Percentiles rank a stretch among this genome's conserved stretches.
Evolutionary conservation across 2,797 vertebrate genomes (phyloP).

Genomic region (Parauchenoglanis ngamensis): DNA sequence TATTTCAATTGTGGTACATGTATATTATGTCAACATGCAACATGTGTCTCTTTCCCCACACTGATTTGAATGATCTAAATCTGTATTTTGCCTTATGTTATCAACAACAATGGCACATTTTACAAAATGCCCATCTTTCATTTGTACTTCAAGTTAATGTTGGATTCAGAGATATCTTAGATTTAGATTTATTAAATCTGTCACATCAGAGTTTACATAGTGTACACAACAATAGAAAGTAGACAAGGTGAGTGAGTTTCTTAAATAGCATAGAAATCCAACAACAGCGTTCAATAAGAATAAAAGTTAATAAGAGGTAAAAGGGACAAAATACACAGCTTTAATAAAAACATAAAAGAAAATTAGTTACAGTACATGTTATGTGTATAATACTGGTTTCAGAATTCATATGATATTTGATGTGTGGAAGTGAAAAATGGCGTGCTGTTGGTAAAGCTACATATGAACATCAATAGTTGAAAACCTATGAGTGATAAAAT

Average conservation of each 20-base stretch:
- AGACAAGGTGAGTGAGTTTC: background rate
- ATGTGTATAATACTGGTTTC: background rate
- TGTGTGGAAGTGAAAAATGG: background rate
- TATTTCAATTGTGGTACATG: background rate
- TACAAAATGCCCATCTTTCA: background rate
- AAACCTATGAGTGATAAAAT: background rate
- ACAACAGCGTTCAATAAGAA: background rate
- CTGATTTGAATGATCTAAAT: background rate
- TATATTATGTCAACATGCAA: background rate
- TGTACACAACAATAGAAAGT: background rate
- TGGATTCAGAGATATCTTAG: background rate
- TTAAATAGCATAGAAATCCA: background rate
- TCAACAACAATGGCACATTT: background rate
- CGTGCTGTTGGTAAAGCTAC: background rate
- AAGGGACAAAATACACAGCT: no score
- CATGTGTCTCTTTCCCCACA: background rate
- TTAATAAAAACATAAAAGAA: background rate
- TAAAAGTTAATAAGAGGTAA: background rate
- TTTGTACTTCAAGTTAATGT: background rate
- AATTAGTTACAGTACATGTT: background rate
- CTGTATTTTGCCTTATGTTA: background rate
- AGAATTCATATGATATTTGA: background rate
- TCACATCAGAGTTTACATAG: background rate
- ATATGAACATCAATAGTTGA: background rate
- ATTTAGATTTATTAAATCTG: background rate